phyloP scores from a whole-genome alignment of 2,888 invertebrate genomes.

The Torymus texanus region DNA sequence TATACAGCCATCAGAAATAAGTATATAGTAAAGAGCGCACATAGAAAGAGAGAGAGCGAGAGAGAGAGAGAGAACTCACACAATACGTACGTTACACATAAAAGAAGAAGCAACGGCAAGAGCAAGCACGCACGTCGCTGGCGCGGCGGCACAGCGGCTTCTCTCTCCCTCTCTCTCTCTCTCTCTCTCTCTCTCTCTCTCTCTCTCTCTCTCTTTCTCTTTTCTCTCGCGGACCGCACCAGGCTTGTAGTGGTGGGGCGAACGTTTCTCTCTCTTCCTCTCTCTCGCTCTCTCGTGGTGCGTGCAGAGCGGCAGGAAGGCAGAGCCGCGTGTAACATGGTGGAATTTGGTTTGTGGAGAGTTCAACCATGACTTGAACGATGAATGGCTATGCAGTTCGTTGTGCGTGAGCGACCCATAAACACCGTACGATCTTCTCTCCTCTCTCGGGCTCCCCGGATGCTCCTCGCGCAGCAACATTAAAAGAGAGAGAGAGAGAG shows the following conservation, averaged over 20 bases:
- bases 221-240: no score
- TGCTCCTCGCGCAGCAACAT: no score
- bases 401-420: conserved; percentile 38
- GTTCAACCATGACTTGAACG: conserved; percentile 32
- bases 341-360: conserved; percentile 45
- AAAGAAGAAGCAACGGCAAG: neutral
- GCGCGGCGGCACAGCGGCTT: no score
- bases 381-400: conserved; percentile 37
- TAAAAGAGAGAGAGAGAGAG: no score
- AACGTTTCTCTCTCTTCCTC: neutral
- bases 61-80: no score
- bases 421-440: neutral
- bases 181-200: no score
- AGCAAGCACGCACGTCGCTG: neutral
- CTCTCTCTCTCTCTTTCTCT: no score
- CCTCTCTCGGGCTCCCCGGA: neutral
- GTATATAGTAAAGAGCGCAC: no score
- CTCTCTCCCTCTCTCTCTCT: no score
- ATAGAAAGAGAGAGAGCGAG: no score
- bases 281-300: no score
- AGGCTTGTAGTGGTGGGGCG: neutral
- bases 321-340: conserved; percentile 28
- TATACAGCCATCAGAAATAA: no score
- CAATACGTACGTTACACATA: neutral
- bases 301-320: neutral